Percentiles rank a stretch among this genome's conserved stretches.
These are phyloP conservation scores for Eira barbara DNA, from an alignment of 2,113 vertebrate genomes.

Conservation along the genomic window DNA sequence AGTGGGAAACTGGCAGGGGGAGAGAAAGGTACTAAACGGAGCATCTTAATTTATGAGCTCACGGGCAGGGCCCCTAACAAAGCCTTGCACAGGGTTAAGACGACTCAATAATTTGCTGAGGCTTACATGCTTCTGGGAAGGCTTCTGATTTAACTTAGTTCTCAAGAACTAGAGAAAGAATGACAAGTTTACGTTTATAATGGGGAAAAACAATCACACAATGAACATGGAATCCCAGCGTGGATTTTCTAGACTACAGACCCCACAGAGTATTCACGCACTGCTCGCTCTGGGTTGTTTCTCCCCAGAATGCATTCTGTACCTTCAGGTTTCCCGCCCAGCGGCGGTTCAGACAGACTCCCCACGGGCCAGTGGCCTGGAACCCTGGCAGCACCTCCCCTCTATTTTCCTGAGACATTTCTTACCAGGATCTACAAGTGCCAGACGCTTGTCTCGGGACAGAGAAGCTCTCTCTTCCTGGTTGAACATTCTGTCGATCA, in stretches of 20 bases:
- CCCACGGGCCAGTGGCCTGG: rapidly evolving
- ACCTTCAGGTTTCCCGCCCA: not conserved
- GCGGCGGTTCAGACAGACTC: not conserved
- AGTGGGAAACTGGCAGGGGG: not conserved
- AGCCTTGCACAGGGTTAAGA: not conserved
- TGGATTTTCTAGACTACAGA: not conserved
- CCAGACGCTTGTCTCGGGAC: conserved; percentile 94
- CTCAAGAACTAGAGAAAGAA: not conserved
- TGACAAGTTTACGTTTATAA: not conserved
- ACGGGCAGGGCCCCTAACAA: not conserved
- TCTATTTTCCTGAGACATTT: not conserved
- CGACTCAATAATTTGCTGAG: not conserved
- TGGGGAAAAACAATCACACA: not conserved
- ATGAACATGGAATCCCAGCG: not conserved
- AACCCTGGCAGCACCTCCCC: not conserved
- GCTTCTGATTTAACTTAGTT: not conserved
- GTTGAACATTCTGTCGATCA: conserved; percentile 99
- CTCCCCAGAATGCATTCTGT: not conserved
- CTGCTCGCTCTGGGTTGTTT: not conserved
- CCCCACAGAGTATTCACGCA: not conserved
- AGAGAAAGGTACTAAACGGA: not conserved
- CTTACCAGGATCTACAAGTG: conserved; percentile 95
- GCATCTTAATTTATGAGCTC: not conserved
- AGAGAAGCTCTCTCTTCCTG: conserved; percentile 95
- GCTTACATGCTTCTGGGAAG: not conserved